phyloP scores from a whole-genome alignment of 2,797 vertebrate genomes.

The Borostomias antarcticus region DNA sequence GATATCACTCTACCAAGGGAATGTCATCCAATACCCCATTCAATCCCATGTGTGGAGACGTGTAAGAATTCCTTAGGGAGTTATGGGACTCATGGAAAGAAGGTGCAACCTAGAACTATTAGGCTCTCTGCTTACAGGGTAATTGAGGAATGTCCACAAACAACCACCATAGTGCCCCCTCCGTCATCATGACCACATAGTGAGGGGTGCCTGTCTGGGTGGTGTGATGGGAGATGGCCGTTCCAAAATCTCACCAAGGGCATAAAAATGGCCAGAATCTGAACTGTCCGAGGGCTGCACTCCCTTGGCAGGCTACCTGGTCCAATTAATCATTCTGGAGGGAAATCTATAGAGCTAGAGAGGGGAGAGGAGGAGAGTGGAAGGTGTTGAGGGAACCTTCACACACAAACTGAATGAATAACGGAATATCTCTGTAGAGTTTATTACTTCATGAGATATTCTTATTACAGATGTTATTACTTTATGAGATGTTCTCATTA shows the following conservation, averaged over 20 bases:
- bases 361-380: slow-evolving; percentile 49
- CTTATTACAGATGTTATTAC: too few relatives aligned
- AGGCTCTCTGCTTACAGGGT: too few relatives aligned
- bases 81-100: too few relatives aligned
- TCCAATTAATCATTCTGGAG: slow-evolving; percentile 72
- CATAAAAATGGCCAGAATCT: too few relatives aligned
- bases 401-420: too few relatives aligned
- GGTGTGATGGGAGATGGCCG: neutral
- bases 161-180: neutral
- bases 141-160: too few relatives aligned
- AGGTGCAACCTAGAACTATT: too few relatives aligned
- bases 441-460: too few relatives aligned
- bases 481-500: too few relatives aligned
- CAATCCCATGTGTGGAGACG: neutral
- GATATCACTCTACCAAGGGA: neutral
- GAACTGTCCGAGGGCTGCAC: neutral
- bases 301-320: neutral
- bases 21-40: neutral
- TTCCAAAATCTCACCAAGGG: neutral
- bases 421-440: slow-evolving; percentile 44
- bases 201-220: neutral
- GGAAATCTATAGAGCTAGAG: slow-evolving; percentile 69
- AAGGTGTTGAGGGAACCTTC: slow-evolving; percentile 55
- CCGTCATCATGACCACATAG: neutral
- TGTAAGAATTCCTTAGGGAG: neutral